Conservation (phyloP, 2,888 invertebrate species). For the Neoscelio sp. region DNA sequence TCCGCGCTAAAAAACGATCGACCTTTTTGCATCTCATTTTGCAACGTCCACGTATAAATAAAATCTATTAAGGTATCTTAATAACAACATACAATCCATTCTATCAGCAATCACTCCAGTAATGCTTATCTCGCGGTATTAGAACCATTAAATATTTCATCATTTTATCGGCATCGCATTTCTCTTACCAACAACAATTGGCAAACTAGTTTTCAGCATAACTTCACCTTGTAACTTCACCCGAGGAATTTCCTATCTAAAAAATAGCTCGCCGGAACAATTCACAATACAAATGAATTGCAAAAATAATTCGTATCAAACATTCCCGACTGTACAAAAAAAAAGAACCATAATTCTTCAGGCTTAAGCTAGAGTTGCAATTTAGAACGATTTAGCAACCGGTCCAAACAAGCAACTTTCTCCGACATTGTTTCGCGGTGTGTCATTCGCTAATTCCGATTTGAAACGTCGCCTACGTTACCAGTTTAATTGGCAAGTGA, state of each 20-base stretch:
- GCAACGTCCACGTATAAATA: conserved; percentile 40
- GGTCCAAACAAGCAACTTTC: conserved; percentile 36
- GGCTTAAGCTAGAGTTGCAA: conserved; percentile 4
- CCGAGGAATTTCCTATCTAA: conserved; percentile 40
- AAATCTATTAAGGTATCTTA: conserved; percentile 50
- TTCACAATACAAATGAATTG: conserved; percentile 23
- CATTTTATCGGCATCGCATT: conserved; percentile 56
- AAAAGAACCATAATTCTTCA: neutral
- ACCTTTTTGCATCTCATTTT: conserved; percentile 18
- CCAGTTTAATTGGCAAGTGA: conserved; percentile 52
- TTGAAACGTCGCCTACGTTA: conserved; percentile 9
- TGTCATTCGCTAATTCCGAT: conserved; percentile 42
- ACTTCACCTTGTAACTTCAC: conserved; percentile 47
- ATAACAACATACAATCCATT: conserved; percentile 46
- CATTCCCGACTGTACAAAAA: neutral
- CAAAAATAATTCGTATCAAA: conserved; percentile 14
- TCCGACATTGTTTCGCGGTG: conserved; percentile 48
- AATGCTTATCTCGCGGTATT: conserved; percentile 43
- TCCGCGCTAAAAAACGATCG: conserved; percentile 14
- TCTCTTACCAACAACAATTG: conserved; percentile 51
- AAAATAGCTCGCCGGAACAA: conserved; percentile 9
- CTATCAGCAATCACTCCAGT: conserved; percentile 42
- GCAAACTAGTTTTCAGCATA: conserved; percentile 46
- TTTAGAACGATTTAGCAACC: conserved; percentile 47
- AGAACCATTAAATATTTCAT: conserved; percentile 58